Base-by-base conservation (phyloP, 2,797 vertebrate genomes). In the Octomys mimax region DNA sequence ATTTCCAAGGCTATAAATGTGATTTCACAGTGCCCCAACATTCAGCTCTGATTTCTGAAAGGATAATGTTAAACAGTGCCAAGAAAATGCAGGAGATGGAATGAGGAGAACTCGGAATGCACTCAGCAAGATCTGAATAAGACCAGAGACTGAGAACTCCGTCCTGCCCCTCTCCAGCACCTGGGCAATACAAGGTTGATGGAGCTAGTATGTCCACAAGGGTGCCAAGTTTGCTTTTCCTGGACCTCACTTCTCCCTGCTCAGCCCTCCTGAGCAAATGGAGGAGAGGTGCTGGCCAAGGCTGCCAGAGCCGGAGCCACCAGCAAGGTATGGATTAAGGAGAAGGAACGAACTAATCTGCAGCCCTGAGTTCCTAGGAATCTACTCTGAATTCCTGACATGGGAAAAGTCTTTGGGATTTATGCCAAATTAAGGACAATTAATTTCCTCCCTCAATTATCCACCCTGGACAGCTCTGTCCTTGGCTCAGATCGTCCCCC, bases 381-480 rank as follows among this genome's bases (percentile, higher is more conserved):
- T 93, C 97, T 91, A 93, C 79, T 95, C 95, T 97, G 98, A 98
- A 98, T 98, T 98, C 97, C 92, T 98, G 97, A 98, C 97, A 98
- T 92, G 33, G 88, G 92, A 94, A 98, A 97, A 92, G 95, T 98
- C 97, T 98, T 98, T 97, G 98, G 98, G 98, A 98, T 98, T 98
- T 97, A 97, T 59, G 98, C 97, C 98, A 98, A 98, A 98, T 98
- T 98, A 98, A 98, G 98, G 98, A 98, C 98, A 98, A 99, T 98
- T 98, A 98, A 99, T 98, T 98, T 98, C 97, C 89, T 98, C 96
- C 97, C 97, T 97, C 98, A 98, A 98, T 98, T 98, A 98, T 98
- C 97, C 87, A 78, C 96, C 98, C 98, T 98, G 98, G 98, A 97
- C 97, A 98, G 97, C 97, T 98, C 98, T 84, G 97, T 98, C 98